Evolutionary conservation across 2,888 invertebrate genomes (phyloP).

Genomic region (Cenopis cana): DNA sequence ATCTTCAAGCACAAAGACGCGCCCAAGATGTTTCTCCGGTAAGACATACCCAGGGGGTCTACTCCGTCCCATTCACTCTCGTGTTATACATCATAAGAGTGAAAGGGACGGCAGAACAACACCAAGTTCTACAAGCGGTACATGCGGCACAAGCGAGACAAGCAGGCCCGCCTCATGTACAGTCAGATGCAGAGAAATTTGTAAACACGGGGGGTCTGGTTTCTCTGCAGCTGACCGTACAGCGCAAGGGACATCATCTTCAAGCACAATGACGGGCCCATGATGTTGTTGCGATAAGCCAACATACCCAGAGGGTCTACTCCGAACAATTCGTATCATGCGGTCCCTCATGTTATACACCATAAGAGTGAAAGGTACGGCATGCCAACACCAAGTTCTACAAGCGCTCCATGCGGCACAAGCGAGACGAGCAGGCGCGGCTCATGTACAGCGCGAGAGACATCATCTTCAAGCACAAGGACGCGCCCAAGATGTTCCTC

Average conservation of each 20-base stretch:
- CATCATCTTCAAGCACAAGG: constrained; percentile 75
- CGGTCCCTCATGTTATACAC: no score
- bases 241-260: constrained; percentile 75
- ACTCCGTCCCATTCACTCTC: no score
- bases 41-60: background rate
- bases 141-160: constrained; percentile 63
- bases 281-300: constrained; percentile 70
- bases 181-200: no score
- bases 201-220: no score
- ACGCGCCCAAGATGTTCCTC: constrained; percentile 76
- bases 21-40: constrained; percentile 76
- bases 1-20: constrained; percentile 79
- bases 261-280: constrained; percentile 79
- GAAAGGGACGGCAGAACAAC: constrained; percentile 70
- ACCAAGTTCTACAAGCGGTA: constrained; percentile 71
- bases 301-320: no score
- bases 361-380: no score
- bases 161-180: constrained; percentile 70
- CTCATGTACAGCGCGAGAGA: constrained; percentile 76
- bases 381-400: constrained; percentile 72
- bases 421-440: constrained; percentile 66
- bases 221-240: no score
- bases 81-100: no score
- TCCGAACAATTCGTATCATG: no score
- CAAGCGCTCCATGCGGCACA: constrained; percentile 65